A percentile compares a stretch with the other conserved stretches of the same genome.
Conservation (phyloP, 2,113 vertebrate genomes). For the Nematolebias whitei region DNA sequence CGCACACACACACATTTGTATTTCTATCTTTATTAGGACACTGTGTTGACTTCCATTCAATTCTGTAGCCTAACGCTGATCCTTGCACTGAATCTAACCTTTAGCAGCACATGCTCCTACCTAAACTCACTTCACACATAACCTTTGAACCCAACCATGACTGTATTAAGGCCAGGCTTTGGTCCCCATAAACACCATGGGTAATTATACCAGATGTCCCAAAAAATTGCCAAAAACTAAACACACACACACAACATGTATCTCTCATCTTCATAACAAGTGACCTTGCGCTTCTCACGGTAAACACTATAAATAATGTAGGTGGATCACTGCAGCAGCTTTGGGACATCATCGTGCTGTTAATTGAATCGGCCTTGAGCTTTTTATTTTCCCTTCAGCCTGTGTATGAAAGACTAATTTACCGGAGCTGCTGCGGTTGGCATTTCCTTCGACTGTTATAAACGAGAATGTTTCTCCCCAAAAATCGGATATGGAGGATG, state of each 20-base stretch:
- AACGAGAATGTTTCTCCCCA: slow-evolving; percentile 43
- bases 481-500: slow-evolving; percentile 51
- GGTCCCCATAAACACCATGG: no score
- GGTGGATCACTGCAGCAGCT: slow-evolving; percentile 1
- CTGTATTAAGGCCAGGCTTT: no score
- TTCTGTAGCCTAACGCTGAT: no score
- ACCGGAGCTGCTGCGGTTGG: background rate
- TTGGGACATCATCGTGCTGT: slow-evolving; percentile 44
- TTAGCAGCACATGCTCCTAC: no score
- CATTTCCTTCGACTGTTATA: slow-evolving; percentile 37
- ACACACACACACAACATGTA: no score
- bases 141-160: no score
- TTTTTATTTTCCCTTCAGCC: slow-evolving; percentile 8
- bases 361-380: slow-evolving; percentile 53
- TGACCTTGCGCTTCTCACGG: slow-evolving; percentile 49
- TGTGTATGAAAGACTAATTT: slow-evolving; percentile 58
- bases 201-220: no score
- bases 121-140: no score
- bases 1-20: background rate
- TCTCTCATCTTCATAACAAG: slow-evolving; percentile 29
- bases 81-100: no score
- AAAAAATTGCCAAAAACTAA: no score
- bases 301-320: slow-evolving; percentile 35
- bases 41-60: no score
- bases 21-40: no score